Base-by-base conservation (phyloP, 2,888 invertebrate genomes). In the Euzetes globulus region DNA sequence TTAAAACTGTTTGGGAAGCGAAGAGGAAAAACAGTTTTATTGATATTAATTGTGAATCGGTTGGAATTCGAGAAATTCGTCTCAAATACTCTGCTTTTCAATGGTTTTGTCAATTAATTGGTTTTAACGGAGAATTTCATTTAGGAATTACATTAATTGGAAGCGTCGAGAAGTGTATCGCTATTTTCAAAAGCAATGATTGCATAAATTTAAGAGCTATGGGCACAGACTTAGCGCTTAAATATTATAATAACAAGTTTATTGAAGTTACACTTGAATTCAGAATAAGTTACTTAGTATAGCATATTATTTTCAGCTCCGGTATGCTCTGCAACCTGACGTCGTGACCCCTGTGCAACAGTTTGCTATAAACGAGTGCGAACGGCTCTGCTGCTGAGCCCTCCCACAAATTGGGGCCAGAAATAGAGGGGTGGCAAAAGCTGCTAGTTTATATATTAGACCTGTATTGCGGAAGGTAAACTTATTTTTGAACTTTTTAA, bases 201-300 rank as follows among this genome's bases (percentile, higher is more conserved):
- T 55, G 55, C 55, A 55, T 55, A 55, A 55, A 55, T 55, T 55
- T 55, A 55, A 55, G 22, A 47, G 47, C 47, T 55, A 22, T 55
- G 25, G 11, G 55, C 55, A 25, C 55, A n/a, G 52, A 33, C 33
- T 52, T 55, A 55, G 25, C 55, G 22, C 55, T 55, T 63, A 63
- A 63, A 63, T 63, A 63, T 63, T 63, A 29, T 63, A 63, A 63
- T 63, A 63, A 63, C 63, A 55, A 55, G 22, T 63, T 33, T 33
- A 45, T 41, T 68, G 41, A 68, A 68, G 68, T 68, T 68, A 68
- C 68, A 68, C 68, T 68, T 68, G 68, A 68, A 41, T 68, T 68
- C 41, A 41, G 68, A 68, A 68, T 68, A 50, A n/a, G 17, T 50
- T n/a, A 68, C 68, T 68, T 68, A 68, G 37, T 63, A 63, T 45